Evolutionary conservation across 92 coral and sea anemone species (phyloP).

Genomic region (Meandrina meandrites): DNA sequence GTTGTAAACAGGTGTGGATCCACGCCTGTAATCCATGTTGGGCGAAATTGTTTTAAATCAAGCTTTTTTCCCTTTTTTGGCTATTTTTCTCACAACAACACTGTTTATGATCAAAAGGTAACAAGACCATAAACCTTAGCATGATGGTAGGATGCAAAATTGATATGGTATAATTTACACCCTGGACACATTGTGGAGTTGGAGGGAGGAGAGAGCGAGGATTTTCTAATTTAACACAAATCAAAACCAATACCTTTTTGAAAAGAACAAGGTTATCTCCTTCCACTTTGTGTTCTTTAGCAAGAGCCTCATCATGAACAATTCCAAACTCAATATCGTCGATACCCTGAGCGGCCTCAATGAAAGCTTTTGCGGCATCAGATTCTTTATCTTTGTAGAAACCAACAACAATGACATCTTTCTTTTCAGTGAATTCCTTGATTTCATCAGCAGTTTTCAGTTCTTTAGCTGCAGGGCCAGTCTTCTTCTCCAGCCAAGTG

Average conservation of each 20-base stretch:
- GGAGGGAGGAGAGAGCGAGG: too few relatives aligned
- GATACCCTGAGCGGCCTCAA: conserved; percentile 85
- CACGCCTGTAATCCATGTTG: not conserved
- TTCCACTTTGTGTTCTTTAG: conserved; percentile 81
- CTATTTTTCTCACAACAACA: not conserved
- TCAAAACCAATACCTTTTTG: conserved; percentile 69
- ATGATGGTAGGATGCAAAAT: too few relatives aligned
- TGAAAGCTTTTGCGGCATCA: conserved; percentile 85
- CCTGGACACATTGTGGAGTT: not conserved
- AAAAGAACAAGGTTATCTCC: conserved; percentile 87
- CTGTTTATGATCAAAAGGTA: not conserved
- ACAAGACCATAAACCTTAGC: not conserved
- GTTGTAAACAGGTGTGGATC: too few relatives aligned
- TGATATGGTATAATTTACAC: too few relatives aligned
- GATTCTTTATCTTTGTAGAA: conserved; percentile 88
- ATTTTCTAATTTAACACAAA: not conserved
- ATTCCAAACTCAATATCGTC: conserved; percentile 95
- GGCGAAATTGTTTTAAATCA: not conserved
- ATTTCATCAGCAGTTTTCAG: conserved; percentile 83
- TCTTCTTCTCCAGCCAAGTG: conserved; percentile 91
- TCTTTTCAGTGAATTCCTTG: conserved; percentile 72
- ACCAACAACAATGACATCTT: conserved; percentile 84
- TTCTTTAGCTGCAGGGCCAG: conserved; percentile 94
- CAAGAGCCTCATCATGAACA: conserved; percentile 82
- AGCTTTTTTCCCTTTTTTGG: too few relatives aligned